A percentile compares a stretch with the other conserved stretches of the same genome.
These are phyloP conservation scores for Cataglyphis rosenhaueri DNA, from an alignment of 2,888 invertebrate genomes.

Conservation along the genomic window DNA sequence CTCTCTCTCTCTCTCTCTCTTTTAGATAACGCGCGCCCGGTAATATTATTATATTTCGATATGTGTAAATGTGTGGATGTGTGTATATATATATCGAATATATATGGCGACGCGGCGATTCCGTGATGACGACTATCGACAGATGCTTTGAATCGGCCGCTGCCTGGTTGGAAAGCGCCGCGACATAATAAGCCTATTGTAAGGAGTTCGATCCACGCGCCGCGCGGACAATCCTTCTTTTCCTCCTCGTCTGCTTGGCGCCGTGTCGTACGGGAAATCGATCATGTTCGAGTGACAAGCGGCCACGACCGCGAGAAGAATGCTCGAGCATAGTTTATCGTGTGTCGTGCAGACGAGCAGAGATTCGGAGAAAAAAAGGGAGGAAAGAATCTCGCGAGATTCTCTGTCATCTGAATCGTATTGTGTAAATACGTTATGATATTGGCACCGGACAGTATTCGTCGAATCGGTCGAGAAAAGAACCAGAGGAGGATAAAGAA, in stretches of 20 bases:
- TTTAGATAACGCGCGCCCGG: conserved; percentile 66
- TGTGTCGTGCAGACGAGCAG: not conserved
- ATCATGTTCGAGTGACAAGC: conserved; percentile 23
- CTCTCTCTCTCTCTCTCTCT: conserved; percentile 16
- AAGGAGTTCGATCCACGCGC: conserved; percentile 57
- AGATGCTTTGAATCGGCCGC: conserved; percentile 66
- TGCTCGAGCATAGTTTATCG: not conserved
- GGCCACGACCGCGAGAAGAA: conserved; percentile 14
- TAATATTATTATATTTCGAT: conserved; percentile 69
- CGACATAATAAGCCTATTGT: conserved; percentile 66
- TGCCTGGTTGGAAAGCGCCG: conserved; percentile 45
- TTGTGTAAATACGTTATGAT: conserved; percentile 74
- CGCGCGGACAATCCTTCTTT: conserved; percentile 58
- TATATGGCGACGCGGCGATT: conserved; percentile 44
- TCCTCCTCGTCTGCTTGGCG: conserved; percentile 42
- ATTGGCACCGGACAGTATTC: conserved; percentile 55
- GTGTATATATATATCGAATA: not conserved
- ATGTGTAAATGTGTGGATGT: not conserved
- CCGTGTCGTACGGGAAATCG: conserved; percentile 19
- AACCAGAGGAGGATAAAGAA: not conserved
- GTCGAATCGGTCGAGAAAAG: conserved; percentile 58
- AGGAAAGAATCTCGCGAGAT: conserved; percentile 58
- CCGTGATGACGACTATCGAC: conserved; percentile 65
- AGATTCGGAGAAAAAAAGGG: conserved; percentile 1
- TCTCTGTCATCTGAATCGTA: conserved; percentile 74